Evolutionary conservation across 2,888 invertebrate genomes (phyloP).

Genomic region (Carcina quercana): DNA sequence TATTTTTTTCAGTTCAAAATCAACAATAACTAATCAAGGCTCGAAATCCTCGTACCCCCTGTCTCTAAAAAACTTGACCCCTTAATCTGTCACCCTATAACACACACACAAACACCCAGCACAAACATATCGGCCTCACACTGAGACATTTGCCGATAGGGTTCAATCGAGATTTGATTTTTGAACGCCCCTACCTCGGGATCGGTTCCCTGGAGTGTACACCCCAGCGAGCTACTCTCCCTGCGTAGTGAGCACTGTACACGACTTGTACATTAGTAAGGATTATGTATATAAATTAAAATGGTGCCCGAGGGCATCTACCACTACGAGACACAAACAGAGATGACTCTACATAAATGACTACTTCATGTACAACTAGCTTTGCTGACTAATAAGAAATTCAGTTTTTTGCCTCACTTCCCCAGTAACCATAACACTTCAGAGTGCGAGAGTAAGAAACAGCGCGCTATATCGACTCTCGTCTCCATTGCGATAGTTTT

Average conservation of each 20-base stretch:
- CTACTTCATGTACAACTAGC: too few relatives aligned
- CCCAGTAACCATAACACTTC: too few relatives aligned
- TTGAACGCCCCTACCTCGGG: slow-evolving; percentile 43
- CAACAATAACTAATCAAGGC: slow-evolving; percentile 1
- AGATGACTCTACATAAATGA: too few relatives aligned
- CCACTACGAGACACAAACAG: too few relatives aligned
- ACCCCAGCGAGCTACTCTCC: slow-evolving; percentile 33
- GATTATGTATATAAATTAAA: slow-evolving; percentile 41
- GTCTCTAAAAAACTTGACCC: slow-evolving; percentile 24
- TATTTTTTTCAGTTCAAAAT: too few relatives aligned
- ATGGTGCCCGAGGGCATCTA: slow-evolving; percentile 28
- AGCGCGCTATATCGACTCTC: too few relatives aligned
- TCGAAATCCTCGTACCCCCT: too few relatives aligned
- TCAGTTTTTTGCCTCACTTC: too few relatives aligned
- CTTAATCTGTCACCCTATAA: slow-evolving; percentile 23
- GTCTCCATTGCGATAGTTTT: too few relatives aligned
- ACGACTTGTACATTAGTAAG: slow-evolving; percentile 40
- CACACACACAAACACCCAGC: slow-evolving; percentile 17
- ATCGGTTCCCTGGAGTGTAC: slow-evolving; percentile 37
- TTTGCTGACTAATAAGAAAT: too few relatives aligned
- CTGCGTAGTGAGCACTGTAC: too few relatives aligned
- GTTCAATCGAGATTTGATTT: slow-evolving; percentile 37
- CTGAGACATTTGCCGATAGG: slow-evolving; percentile 23
- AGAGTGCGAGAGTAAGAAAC: too few relatives aligned
- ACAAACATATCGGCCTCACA: slow-evolving; percentile 14